Conservation (phyloP, 2,797 vertebrate species). For the Lagodon rhomboides region DNA sequence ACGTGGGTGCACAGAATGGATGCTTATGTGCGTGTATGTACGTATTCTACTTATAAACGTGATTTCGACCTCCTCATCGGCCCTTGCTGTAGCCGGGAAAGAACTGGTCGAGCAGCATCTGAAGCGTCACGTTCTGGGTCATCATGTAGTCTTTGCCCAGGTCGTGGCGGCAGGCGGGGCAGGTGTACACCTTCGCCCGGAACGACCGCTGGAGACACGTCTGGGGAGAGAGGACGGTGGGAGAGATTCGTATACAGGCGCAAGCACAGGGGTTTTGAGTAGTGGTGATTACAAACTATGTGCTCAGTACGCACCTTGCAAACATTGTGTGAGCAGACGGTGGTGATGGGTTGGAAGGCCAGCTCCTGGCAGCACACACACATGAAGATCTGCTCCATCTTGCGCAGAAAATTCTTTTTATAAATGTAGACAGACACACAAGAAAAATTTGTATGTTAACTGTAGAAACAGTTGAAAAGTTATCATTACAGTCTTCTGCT, state of each 20-base stretch:
- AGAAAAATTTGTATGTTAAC: neutral
- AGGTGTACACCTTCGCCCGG: conserved; percentile 96
- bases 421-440: neutral
- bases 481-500: neutral
- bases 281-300: neutral
- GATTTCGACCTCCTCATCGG: conserved; percentile 92
- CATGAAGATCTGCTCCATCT: conserved; percentile 98
- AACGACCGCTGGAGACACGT: conserved; percentile 98
- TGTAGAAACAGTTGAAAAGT: neutral
- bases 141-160: conserved; percentile 95
- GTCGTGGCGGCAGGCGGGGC: conserved; percentile 97
- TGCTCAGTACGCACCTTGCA: conserved; percentile 91
- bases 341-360: conserved; percentile 97
- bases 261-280: neutral
- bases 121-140: conserved; percentile 95
- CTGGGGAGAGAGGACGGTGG: conserved; percentile 71
- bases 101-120: conserved; percentile 97
- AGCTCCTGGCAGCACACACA: conserved; percentile 99
- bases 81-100: conserved; percentile 99
- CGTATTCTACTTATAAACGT: conserved; percentile 58
- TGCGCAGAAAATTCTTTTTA: conserved; percentile 94
- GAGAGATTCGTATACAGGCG: neutral
- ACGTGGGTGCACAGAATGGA: conserved; percentile 70
- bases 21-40: conserved; percentile 61
- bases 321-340: conserved; percentile 96